Evolutionary conservation across 2,888 invertebrate genomes (phyloP).

Genomic region (Smittia sp.): DNA sequence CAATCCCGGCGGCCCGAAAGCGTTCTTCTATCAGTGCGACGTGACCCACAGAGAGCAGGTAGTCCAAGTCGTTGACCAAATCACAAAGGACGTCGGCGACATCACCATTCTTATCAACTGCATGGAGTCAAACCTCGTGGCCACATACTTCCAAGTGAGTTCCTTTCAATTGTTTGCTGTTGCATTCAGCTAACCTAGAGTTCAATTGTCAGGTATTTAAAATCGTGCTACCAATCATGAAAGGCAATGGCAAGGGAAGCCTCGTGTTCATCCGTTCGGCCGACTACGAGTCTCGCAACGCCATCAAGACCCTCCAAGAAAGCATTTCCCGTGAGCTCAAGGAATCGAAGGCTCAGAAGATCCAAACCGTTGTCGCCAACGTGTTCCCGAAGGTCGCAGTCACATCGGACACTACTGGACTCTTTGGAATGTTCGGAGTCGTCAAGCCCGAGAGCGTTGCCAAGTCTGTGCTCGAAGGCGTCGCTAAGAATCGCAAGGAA

Average conservation of each 20-base stretch:
- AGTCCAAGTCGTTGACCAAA: neutral
- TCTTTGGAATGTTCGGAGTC: neutral
- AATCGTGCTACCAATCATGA: neutral
- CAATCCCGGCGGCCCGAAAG: neutral
- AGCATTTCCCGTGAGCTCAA: neutral
- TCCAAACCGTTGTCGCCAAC: neutral
- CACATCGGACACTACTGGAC: too few relatives aligned
- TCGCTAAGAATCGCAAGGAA: neutral
- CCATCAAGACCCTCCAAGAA: neutral
- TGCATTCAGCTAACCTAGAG: neutral
- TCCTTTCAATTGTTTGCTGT: neutral
- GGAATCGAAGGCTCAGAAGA: neutral
- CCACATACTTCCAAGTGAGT: neutral
- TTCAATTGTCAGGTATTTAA: neutral
- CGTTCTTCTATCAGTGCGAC: neutral
- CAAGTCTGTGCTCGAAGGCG: neutral
- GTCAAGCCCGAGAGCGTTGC: neutral
- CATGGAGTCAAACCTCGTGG: neutral
- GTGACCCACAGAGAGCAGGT: neutral
- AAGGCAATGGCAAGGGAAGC: neutral
- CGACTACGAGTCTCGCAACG: neutral
- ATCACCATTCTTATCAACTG: neutral
- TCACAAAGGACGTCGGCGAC: neutral
- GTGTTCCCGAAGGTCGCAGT: neutral
- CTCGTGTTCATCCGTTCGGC: neutral